Evolutionary conservation across 1,140 invertebrate genomes (phyloP).

Genomic region (Musca domestica): DNA sequence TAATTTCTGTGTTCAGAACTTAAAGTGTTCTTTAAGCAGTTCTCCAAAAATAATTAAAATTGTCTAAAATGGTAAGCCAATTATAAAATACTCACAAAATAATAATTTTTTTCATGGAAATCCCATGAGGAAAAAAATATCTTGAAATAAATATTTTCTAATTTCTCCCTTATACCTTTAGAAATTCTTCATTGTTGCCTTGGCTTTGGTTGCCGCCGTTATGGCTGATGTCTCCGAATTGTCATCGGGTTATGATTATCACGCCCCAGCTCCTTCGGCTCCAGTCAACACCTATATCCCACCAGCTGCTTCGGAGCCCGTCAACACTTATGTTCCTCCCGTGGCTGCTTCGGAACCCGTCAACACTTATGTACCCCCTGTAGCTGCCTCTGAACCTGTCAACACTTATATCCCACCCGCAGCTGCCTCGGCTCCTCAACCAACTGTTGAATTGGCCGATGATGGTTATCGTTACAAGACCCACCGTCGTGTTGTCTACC

Average conservation of each 20-base stretch:
- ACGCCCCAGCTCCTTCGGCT: constrained; percentile 11
- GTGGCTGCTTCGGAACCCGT: constrained; percentile 27
- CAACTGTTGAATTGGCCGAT: constrained; percentile 25
- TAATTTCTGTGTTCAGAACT: too few species aligned
- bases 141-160: too few species aligned
- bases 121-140: too few species aligned
- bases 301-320: constrained; percentile 12
- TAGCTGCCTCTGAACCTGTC: background rate
- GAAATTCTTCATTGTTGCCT: constrained; percentile 21
- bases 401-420: constrained; percentile 9
- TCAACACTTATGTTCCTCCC: constrained; percentile 1
- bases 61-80: too few species aligned
- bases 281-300: constrained; percentile 2
- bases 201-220: constrained; percentile 18
- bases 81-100: too few species aligned
- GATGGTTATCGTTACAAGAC: constrained; percentile 33
- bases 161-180: background rate
- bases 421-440: constrained; percentile 21
- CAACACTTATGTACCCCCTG: constrained; percentile 13
- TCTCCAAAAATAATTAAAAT: too few species aligned
- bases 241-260: constrained; percentile 21
- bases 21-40: too few species aligned
- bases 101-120: too few species aligned
- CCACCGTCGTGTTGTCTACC: constrained; percentile 29
- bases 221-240: constrained; percentile 24